phyloP scores from a whole-genome alignment of 2,113 vertebrate genomes.

The Labrus mixtus region DNA sequence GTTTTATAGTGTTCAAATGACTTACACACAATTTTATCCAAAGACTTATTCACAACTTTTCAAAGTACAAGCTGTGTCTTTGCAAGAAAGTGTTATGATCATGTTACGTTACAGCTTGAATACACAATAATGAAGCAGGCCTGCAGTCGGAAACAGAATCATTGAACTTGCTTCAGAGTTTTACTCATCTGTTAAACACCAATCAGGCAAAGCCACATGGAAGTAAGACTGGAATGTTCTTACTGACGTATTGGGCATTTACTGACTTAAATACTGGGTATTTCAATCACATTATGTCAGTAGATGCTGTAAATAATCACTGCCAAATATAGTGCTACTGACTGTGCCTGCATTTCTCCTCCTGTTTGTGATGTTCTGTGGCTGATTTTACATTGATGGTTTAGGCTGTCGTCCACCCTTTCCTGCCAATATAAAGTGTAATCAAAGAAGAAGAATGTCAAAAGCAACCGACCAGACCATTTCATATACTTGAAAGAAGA shows the following conservation, averaged over 20 bases:
- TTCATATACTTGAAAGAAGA: slow-evolving; percentile 65
- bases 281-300: slow-evolving; percentile 18
- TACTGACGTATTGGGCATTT: slow-evolving; percentile 5
- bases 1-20: slow-evolving; percentile 1
- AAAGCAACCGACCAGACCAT: slow-evolving; percentile 47
- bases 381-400: slow-evolving; percentile 8
- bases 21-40: slow-evolving; percentile 13
- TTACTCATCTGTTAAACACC: neutral
- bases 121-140: neutral
- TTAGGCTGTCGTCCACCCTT: slow-evolving; percentile 13
- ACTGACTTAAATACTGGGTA: slow-evolving; percentile 14
- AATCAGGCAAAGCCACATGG: slow-evolving; percentile 12
- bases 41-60: slow-evolving; percentile 7
- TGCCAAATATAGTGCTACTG: slow-evolving; percentile 42
- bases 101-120: neutral
- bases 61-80: slow-evolving; percentile 20
- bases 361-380: slow-evolving; percentile 6
- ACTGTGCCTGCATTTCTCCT: slow-evolving; percentile 35
- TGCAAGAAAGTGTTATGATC: slow-evolving; percentile 23
- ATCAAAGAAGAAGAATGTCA: slow-evolving; percentile 26
- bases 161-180: slow-evolving; percentile 3
- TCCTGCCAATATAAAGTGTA: slow-evolving; percentile 11
- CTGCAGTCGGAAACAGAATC: neutral
- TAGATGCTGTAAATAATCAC: slow-evolving; percentile 37
- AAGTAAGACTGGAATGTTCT: neutral